These are phyloP conservation scores for Geococcyx californianus DNA, from an alignment of 2,113 vertebrate genomes.

Conservation along the genomic window DNA sequence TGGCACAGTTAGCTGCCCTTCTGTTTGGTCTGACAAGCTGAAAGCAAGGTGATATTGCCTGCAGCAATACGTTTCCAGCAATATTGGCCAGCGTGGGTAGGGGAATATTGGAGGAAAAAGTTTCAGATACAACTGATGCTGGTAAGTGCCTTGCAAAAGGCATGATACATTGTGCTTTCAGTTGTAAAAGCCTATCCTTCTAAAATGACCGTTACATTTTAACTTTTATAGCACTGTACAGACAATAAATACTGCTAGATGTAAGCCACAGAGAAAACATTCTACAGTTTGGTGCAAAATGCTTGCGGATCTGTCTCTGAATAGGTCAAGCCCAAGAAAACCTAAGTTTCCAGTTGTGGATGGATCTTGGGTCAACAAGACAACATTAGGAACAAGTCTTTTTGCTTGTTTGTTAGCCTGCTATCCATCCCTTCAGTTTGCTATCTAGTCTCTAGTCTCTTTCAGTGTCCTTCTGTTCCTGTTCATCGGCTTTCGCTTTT, in stretches of 20 bases:
- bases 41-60: background rate
- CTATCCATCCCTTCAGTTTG: background rate
- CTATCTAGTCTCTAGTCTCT: background rate
- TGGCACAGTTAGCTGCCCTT: background rate
- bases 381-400: background rate
- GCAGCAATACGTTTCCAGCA: background rate
- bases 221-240: background rate
- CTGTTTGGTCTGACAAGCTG: background rate
- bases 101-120: background rate
- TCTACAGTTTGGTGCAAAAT: background rate
- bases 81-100: background rate
- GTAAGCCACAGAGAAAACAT: background rate
- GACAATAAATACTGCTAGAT: background rate
- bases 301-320: background rate
- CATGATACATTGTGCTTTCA: slow-evolving; percentile 4
- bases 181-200: background rate
- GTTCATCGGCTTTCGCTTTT: slow-evolving; percentile 19
- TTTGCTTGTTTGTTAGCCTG: background rate
- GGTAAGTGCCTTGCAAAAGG: background rate
- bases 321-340: background rate
- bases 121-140: background rate
- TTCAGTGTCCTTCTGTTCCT: background rate
- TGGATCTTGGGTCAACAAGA: background rate
- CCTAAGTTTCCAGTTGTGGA: background rate
- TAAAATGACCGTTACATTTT: background rate